A percentile compares a stretch with the other conserved stretches of the same genome.
Evolutionary conservation across 2,888 invertebrate genomes (phyloP).

Genomic region (Rhaphigaster nebulosa): DNA sequence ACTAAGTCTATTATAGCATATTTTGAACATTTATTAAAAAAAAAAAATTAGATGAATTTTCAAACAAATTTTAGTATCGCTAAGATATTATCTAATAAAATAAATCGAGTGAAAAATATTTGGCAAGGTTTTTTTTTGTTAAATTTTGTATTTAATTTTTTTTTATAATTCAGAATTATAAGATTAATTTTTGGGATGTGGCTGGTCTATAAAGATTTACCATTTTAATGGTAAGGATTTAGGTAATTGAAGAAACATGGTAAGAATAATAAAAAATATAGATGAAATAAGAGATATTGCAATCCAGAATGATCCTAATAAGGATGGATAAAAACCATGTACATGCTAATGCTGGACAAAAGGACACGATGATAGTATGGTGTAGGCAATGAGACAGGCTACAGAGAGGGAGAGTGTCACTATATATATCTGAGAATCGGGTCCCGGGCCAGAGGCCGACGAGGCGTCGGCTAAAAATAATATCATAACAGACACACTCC

Average conservation of each 20-base stretch:
- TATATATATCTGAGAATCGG: slow-evolving; percentile 37
- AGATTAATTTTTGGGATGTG: no score
- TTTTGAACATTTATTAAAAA: no score
- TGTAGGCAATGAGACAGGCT: slow-evolving; percentile 26
- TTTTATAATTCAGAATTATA: no score
- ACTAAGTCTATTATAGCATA: no score
- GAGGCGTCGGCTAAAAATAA: slow-evolving; percentile 56
- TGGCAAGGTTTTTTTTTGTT: no score
- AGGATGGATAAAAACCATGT: background rate
- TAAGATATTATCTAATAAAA: no score
- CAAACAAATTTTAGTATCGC: no score
- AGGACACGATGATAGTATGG: slow-evolving; percentile 13
- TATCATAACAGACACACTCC: slow-evolving; percentile 57
- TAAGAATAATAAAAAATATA: background rate
- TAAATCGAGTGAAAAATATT: no score
- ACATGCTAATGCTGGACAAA: background rate
- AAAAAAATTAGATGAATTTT: no score
- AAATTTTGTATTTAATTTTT: no score
- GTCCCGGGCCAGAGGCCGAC: background rate
- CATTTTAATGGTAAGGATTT: background rate
- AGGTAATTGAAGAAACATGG: background rate
- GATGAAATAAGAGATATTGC: background rate
- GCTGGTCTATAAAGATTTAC: no score
- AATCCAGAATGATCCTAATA: background rate
- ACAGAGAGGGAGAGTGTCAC: slow-evolving; percentile 41